Conservation (phyloP, 2,888 invertebrate genomes). For the Cryptocephalus moraei region DNA sequence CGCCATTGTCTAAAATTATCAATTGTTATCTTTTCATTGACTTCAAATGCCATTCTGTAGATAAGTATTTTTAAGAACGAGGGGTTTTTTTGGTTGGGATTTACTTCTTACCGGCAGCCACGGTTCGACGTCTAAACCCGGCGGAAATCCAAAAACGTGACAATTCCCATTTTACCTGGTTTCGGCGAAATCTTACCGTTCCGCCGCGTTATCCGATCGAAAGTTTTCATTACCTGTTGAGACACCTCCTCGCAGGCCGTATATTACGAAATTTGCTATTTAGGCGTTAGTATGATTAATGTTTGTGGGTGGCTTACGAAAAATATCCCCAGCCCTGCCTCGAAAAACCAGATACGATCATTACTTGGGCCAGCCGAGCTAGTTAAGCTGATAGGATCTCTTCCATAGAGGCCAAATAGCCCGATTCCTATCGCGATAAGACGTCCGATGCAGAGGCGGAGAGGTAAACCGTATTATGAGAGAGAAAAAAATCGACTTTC, state of each 20-base stretch:
- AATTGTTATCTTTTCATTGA: no score
- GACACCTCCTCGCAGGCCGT: background rate
- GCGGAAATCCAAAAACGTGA: no score
- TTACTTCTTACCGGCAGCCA: no score
- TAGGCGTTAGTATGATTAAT: slow-evolving; percentile 2
- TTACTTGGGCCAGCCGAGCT: slow-evolving; percentile 43
- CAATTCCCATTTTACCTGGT: no score
- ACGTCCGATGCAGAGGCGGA: slow-evolving; percentile 23
- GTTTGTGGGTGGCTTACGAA: slow-evolving; percentile 1
- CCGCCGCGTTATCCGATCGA: no score
- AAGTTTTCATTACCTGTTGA: background rate
- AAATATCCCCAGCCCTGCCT: slow-evolving; percentile 1
- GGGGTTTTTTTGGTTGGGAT: no score
- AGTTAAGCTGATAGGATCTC: slow-evolving; percentile 47
- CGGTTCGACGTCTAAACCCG: no score
- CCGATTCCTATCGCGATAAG: slow-evolving; percentile 36
- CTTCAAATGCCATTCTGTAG: no score
- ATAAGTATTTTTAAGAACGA: no score
- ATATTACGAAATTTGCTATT: slow-evolving; percentile 1
- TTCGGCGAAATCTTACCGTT: no score
- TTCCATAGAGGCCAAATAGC: slow-evolving; percentile 40
- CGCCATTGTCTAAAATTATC: no score
- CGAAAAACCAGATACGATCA: slow-evolving; percentile 27
- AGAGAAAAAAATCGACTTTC: background rate
- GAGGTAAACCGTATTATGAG: slow-evolving; percentile 6